Conservation (phyloP, 2,888 invertebrate genomes). For the Melanostoma scalare region DNA sequence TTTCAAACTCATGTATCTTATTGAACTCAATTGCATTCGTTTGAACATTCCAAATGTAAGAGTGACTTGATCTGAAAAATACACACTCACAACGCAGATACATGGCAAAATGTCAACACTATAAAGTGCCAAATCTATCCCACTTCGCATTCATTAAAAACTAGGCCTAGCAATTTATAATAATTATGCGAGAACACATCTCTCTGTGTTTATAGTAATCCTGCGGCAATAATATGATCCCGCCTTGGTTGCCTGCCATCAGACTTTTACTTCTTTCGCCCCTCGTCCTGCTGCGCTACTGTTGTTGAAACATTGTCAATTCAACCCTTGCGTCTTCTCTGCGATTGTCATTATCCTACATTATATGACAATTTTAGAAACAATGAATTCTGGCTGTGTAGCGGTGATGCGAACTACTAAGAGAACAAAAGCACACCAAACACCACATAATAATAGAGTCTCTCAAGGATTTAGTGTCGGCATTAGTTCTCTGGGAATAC, state of each 20-base stretch:
- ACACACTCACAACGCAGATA: slow-evolving; percentile 52
- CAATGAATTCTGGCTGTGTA: slow-evolving; percentile 46
- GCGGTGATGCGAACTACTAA: neutral
- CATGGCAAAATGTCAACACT: slow-evolving; percentile 53
- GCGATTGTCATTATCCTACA: slow-evolving; percentile 53
- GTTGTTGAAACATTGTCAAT: slow-evolving; percentile 13
- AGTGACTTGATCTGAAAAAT: slow-evolving; percentile 12
- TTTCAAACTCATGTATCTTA: slow-evolving; percentile 27
- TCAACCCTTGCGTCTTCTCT: slow-evolving; percentile 47
- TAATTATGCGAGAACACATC: slow-evolving; percentile 47
- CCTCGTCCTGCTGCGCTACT: neutral
- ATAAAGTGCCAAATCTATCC: slow-evolving; percentile 36
- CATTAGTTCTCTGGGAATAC: neutral
- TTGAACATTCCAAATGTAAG: slow-evolving; percentile 1
- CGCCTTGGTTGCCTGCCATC: neutral
- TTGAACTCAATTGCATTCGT: slow-evolving; percentile 52
- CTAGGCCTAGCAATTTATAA: slow-evolving; percentile 58
- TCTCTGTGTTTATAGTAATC: slow-evolving; percentile 40
- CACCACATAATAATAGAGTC: slow-evolving; percentile 25
- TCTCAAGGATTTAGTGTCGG: slow-evolving; percentile 57
- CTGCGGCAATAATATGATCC: slow-evolving; percentile 44
- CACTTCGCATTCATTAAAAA: slow-evolving; percentile 25
- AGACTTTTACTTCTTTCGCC: slow-evolving; percentile 8
- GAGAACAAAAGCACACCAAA: slow-evolving; percentile 10
- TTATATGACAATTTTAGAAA: slow-evolving; percentile 65